Conservation (phyloP, 2,797 vertebrate genomes). For the Ispidina lecontei region DNA sequence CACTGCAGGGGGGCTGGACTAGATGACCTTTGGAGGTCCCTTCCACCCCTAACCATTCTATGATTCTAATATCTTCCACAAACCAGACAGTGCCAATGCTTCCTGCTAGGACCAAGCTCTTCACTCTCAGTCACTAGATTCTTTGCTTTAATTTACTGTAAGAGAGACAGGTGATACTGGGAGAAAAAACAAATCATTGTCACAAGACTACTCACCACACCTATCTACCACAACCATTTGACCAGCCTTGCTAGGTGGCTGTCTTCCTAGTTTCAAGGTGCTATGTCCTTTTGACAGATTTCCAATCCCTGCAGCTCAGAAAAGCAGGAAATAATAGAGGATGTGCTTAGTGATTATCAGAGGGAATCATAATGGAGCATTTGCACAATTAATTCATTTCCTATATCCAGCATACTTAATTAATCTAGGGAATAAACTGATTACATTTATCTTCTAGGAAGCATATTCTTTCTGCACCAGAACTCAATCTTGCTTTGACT, state of each 20-base stretch:
- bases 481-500: neutral
- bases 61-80: neutral
- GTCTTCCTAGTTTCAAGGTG: neutral
- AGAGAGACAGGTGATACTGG: neutral
- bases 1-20: too few species aligned
- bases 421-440: slow-evolving; percentile 33
- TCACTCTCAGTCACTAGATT: neutral
- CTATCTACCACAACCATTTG: neutral
- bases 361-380: slow-evolving; percentile 15
- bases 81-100: neutral
- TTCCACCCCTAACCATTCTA: too few species aligned
- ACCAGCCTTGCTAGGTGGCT: neutral
- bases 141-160: neutral
- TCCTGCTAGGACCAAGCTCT: neutral
- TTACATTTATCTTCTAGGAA: slow-evolving; percentile 8
- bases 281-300: neutral
- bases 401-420: slow-evolving; percentile 23
- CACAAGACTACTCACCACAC: neutral
- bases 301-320: neutral
- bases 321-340: neutral
- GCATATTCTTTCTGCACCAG: neutral
- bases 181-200: neutral
- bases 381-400: slow-evolving; percentile 51
- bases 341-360: slow-evolving; percentile 34
- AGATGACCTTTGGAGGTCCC: too few species aligned